Percentiles rank a stretch among this genome's conserved stretches.
phyloP scores from a whole-genome alignment of 2,113 vertebrate genomes.

The Paralichthys olivaceus region DNA sequence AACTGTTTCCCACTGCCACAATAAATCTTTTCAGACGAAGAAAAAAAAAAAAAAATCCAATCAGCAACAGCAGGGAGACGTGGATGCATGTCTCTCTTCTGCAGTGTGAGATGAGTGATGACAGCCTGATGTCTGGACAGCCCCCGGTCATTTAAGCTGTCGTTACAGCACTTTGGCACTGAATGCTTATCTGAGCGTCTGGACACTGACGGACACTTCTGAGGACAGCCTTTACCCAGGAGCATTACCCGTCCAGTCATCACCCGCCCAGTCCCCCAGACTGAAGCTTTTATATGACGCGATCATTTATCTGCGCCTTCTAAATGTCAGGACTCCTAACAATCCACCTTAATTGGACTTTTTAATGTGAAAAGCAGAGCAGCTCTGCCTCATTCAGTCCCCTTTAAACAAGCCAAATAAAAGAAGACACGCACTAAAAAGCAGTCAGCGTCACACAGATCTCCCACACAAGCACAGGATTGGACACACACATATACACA shows the following conservation, averaged over 20 bases:
- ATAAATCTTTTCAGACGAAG: neutral
- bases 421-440: conserved; percentile 31
- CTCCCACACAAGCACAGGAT: neutral
- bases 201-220: conserved; percentile 17
- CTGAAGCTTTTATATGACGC: neutral
- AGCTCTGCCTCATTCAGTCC: neutral
- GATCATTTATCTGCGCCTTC: neutral
- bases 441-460: conserved; percentile 8
- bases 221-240: neutral
- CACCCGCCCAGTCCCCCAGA: neutral
- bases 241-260: neutral
- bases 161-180: conserved; percentile 18
- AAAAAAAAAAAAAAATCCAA: neutral
- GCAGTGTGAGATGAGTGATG: conserved; percentile 27
- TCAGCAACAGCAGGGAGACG: neutral
- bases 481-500: conserved; percentile 31
- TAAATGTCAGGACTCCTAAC: conserved; percentile 1
- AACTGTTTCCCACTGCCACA: neutral
- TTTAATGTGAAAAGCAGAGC: neutral
- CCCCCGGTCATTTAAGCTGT: conserved; percentile 24
- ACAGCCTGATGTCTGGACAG: conserved; percentile 10
- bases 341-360: conserved; percentile 9
- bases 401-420: conserved; percentile 24
- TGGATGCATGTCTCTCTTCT: neutral
- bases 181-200: conserved; percentile 14